Conservation (phyloP, 2,797 vertebrate species). For the Platalea minor region DNA sequence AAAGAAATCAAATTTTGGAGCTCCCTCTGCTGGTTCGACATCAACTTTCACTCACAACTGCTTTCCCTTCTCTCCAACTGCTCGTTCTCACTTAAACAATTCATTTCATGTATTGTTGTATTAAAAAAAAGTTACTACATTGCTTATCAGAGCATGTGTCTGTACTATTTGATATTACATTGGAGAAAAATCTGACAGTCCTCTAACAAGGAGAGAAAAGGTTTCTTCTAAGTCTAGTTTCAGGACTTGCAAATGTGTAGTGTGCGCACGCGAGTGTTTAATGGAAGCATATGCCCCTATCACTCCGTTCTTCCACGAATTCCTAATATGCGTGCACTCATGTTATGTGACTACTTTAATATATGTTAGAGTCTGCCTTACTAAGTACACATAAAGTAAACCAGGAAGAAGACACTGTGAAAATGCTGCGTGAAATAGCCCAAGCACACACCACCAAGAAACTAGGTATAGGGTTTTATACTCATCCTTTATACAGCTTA, state of each 20-base stretch:
- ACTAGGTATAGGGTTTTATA: background rate
- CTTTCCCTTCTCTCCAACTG: background rate
- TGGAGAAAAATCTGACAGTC: background rate
- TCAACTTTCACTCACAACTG: background rate
- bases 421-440: accelerated
- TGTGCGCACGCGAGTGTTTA: background rate
- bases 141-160: background rate
- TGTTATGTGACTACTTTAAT: background rate
- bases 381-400: background rate
- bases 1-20: background rate
- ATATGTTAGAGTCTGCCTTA: background rate
- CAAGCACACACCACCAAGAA: background rate
- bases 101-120: background rate
- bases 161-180: background rate
- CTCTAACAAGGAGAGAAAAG: background rate
- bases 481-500: background rate
- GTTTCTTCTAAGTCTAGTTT: background rate
- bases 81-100: background rate
- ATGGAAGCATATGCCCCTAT: background rate
- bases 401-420: background rate
- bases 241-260: background rate
- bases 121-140: background rate
- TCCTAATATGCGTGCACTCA: background rate
- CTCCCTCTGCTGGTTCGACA: constrained; percentile 68
- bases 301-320: background rate